Conservation (phyloP, 1,140 invertebrate genomes). For the Gonatopus flavifemur region DNA sequence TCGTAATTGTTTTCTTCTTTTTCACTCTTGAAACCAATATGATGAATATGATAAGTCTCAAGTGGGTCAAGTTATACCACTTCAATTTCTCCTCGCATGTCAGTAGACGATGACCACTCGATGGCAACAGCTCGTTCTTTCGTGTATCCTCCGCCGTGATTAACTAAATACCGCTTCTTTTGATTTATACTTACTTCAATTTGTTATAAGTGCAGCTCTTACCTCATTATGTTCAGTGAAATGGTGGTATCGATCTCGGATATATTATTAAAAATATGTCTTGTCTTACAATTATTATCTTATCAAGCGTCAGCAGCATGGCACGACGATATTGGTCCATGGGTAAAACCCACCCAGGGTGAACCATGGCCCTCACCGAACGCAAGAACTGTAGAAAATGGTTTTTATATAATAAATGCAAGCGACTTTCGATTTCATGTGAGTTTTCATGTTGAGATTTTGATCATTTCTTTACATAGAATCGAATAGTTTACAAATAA, state of each 20-base stretch:
- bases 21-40: constrained; percentile 13
- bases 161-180: too few species aligned
- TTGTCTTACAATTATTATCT: too few species aligned
- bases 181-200: too few species aligned
- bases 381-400: constrained; percentile 8
- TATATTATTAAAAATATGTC: too few species aligned
- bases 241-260: too few species aligned
- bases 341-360: constrained; percentile 47
- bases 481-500: neutral
- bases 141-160: too few species aligned
- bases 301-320: too few species aligned
- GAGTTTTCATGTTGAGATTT: constrained; percentile 15
- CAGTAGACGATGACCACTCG: constrained; percentile 33
- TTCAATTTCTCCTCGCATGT: constrained; percentile 20
- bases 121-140: constrained; percentile 20
- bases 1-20: too few species aligned
- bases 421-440: constrained; percentile 35
- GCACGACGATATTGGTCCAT: constrained; percentile 40
- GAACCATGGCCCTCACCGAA: constrained; percentile 51
- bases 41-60: constrained; percentile 36
- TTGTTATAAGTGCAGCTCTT: too few species aligned
- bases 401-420: constrained; percentile 29
- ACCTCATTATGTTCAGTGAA: too few species aligned
- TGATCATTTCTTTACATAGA: too few species aligned
- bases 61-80: constrained; percentile 30